Evolutionary conservation across 1,140 invertebrate species (phyloP).

Genomic region (Drosophila rufa): DNA sequence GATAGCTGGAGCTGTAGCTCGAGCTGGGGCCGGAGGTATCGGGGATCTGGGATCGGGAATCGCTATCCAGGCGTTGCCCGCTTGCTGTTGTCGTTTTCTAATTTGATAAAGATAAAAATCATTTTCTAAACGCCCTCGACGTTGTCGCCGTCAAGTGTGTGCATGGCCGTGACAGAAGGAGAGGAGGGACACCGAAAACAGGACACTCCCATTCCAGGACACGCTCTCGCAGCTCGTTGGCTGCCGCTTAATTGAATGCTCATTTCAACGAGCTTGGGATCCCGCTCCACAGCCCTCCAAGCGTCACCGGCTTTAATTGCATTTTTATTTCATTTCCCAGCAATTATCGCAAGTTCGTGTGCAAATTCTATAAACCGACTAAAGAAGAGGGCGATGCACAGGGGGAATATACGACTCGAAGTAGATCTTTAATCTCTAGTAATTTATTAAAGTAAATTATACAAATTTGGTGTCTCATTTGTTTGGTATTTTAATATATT

Average conservation of each 20-base stretch:
- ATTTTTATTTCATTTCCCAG: conserved; percentile 82
- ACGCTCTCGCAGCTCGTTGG: conserved; percentile 35
- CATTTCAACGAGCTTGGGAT: conserved; percentile 59
- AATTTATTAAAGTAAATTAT: too few relatives aligned
- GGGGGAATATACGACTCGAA: neutral
- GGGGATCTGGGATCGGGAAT: conserved; percentile 1
- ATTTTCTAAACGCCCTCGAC: conserved; percentile 71
- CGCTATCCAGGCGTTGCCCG: conserved; percentile 2
- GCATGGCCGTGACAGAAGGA: conserved; percentile 43
- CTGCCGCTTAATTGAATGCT: conserved; percentile 75
- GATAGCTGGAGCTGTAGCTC: conserved; percentile 15
- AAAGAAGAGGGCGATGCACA: neutral
- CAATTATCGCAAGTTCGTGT: conserved; percentile 80
- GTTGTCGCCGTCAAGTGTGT: conserved; percentile 58
- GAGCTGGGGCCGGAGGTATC: neutral
- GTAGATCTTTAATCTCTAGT: too few relatives aligned
- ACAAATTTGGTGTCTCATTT: too few relatives aligned
- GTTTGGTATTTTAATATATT: too few relatives aligned
- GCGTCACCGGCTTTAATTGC: conserved; percentile 74
- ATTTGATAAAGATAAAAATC: conserved; percentile 80
- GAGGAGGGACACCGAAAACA: conserved; percentile 5
- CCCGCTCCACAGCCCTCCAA: conserved; percentile 17
- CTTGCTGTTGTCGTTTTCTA: conserved; percentile 57
- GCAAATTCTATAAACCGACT: conserved; percentile 74
- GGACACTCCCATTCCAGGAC: conserved; percentile 31